Percentiles rank a stretch among this genome's conserved stretches.
Evolutionary conservation across 2,113 vertebrate genomes (phyloP).

Genomic region (Felis catus): F.catus_Fca126_mat1.0 CM031421.1:57921001-57921500

Average conservation of each 20-base stretch:
- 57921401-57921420: too few species aligned
- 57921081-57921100: neutral
- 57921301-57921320: neutral
- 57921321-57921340: too few species aligned
- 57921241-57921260: neutral
- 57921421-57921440: too few species aligned
- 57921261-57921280: neutral
- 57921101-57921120: neutral
- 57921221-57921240: slow-evolving; percentile 37
- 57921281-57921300: neutral
- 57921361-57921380: too few species aligned
- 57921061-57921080: neutral
- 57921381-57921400: too few species aligned
- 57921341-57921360: too few species aligned
- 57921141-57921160: neutral
- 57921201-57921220: neutral
- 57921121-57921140: neutral
- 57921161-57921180: slow-evolving; percentile 1
- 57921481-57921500: too few species aligned
- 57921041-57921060: slow-evolving; percentile 22
- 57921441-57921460: too few species aligned
- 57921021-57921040: neutral
- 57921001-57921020: neutral
- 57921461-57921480: too few species aligned
- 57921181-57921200: neutral